phyloP scores from a whole-genome alignment of 1,140 invertebrate genomes.

The Sipha flava region DNA sequence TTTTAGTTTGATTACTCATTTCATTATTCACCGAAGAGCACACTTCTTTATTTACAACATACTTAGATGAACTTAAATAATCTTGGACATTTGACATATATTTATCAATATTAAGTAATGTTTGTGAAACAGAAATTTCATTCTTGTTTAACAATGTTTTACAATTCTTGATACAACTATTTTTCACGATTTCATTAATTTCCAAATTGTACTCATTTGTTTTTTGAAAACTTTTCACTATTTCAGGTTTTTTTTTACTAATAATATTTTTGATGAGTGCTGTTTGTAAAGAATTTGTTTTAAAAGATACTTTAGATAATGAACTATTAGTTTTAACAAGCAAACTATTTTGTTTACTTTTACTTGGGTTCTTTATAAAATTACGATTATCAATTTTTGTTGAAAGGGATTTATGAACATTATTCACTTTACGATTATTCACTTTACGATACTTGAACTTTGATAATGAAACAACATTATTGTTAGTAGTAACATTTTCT shows the following conservation, averaged over 20 bases:
- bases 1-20: background rate
- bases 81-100: conserved; percentile 9
- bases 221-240: background rate
- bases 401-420: background rate
- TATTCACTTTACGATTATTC: conserved; percentile 9
- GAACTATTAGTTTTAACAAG: background rate
- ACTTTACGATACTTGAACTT: conserved; percentile 7
- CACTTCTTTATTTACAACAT: background rate
- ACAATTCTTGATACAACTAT: background rate
- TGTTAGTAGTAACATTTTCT: conserved; percentile 5
- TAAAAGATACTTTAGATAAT: background rate
- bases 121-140: background rate
- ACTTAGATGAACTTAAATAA: background rate
- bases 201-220: background rate
- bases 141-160: background rate
- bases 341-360: background rate
- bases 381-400: background rate
- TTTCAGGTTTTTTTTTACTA: background rate
- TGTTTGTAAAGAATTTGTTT: background rate
- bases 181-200: conserved; percentile 6
- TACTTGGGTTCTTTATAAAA: background rate
- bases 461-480: background rate
- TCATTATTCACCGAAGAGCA: background rate
- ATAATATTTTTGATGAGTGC: background rate
- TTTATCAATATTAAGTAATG: conserved; percentile 8